phyloP scores from a whole-genome alignment of 2,888 invertebrate species.

The Ephialtes manifestator region DNA sequence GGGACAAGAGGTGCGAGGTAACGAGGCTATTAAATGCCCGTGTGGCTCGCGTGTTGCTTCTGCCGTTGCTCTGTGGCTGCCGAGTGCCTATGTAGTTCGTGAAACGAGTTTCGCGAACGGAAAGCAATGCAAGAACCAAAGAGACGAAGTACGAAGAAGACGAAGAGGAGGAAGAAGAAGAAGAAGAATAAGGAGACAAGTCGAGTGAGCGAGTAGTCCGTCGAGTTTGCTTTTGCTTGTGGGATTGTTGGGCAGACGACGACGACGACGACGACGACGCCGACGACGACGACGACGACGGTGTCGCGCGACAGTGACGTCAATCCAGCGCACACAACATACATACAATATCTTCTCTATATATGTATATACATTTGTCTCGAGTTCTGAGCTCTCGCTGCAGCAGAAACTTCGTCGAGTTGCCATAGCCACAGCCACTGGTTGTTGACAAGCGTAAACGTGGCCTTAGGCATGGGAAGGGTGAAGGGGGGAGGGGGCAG shows the following conservation, averaged over 20 bases:
- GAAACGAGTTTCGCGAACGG: conserved; percentile 70
- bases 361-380: not conserved
- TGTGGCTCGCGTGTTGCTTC: conserved; percentile 62
- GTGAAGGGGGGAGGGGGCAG: not conserved
- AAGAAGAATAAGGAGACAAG: conserved; percentile 26
- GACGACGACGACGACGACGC: conserved; percentile 56
- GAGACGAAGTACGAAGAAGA: conserved; percentile 28
- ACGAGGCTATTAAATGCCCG: conserved; percentile 70
- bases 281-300: conserved; percentile 50
- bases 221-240: conserved; percentile 33
- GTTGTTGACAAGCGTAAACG: conserved; percentile 42
- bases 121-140: conserved; percentile 52
- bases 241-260: conserved; percentile 44
- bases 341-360: conserved; percentile 20
- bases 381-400: conserved; percentile 37
- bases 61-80: conserved; percentile 41
- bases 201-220: conserved; percentile 42
- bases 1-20: conserved; percentile 67
- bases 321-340: conserved; percentile 54
- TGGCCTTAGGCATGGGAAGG: not conserved
- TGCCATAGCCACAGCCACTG: conserved; percentile 43
- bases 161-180: conserved; percentile 40
- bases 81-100: conserved; percentile 52
- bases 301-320: conserved; percentile 69
- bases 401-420: conserved; percentile 29